These are phyloP conservation scores for Cataglyphis cursor DNA, from an alignment of 2,888 invertebrate species.

Conservation along the genomic window DNA sequence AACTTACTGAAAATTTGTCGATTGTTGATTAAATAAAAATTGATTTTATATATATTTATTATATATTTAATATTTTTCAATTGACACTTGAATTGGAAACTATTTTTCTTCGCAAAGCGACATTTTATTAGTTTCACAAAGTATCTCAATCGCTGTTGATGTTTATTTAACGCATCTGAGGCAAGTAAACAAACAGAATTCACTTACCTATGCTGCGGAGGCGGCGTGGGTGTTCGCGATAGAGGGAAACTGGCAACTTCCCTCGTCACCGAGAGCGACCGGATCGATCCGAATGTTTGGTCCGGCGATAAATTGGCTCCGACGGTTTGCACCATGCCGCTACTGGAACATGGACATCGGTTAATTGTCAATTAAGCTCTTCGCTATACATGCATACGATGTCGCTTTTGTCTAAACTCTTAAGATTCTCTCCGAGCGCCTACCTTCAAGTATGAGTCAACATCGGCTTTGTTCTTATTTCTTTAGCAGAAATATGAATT, in stretches of 20 bases:
- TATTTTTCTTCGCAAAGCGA: not conserved
- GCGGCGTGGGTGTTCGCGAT: constrained; percentile 92
- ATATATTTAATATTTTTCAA: not conserved
- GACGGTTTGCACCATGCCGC: constrained; percentile 90
- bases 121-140: not conserved
- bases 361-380: constrained; percentile 53
- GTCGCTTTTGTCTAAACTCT: not conserved
- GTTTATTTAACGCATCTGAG: not conserved
- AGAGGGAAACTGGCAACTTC: constrained; percentile 93
- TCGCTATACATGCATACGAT: not conserved
- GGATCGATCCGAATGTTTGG: constrained; percentile 92
- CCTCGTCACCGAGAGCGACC: constrained; percentile 91
- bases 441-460: constrained; percentile 20
- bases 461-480: constrained; percentile 13
- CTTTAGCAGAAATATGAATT: constrained; percentile 3
- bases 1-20: not conserved
- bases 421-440: not conserved
- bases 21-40: not conserved
- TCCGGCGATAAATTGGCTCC: constrained; percentile 91
- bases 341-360: constrained; percentile 84
- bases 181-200: constrained; percentile 17
- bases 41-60: not conserved
- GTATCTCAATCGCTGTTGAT: not conserved
- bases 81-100: not conserved
- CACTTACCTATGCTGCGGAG: constrained; percentile 87